Percentiles rank a stretch among this genome's conserved stretches.
phyloP scores from a whole-genome alignment of 2,113 vertebrate species.

The human region DNA sequence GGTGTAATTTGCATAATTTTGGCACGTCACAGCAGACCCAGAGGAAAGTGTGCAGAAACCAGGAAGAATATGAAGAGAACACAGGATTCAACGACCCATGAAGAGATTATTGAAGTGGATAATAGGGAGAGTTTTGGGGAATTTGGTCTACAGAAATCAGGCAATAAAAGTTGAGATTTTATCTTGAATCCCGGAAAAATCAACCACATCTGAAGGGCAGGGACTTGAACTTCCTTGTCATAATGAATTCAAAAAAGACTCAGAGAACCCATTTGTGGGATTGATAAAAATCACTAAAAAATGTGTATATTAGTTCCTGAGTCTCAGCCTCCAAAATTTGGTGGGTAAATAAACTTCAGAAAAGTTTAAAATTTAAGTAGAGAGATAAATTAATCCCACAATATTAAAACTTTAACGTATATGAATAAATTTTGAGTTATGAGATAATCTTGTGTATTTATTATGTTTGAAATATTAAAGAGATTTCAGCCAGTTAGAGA shows the following conservation, averaged over 20 bases:
- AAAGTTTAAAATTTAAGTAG: background rate
- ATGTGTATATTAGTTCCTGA: background rate
- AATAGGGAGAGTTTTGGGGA: background rate
- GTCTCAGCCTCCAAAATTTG: background rate
- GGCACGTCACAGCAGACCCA: background rate
- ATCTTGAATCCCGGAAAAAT: background rate
- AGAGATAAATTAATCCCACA: background rate
- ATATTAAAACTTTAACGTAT: background rate
- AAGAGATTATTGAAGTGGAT: background rate
- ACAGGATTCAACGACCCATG: background rate
- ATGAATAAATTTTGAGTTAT: background rate
- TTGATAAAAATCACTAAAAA: constrained; percentile 10
- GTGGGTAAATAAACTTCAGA: background rate
- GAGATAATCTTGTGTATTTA: background rate
- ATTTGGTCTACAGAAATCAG: background rate
- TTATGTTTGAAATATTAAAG: background rate
- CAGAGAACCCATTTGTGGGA: background rate
- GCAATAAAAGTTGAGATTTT: background rate
- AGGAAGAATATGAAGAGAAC: background rate
- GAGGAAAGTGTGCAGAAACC: background rate
- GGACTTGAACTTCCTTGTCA: background rate
- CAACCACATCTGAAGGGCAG: background rate
- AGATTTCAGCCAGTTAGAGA: background rate
- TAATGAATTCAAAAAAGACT: background rate
- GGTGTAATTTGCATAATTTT: background rate